Evolutionary conservation across 1,140 invertebrate species (phyloP).

Genomic region (Diprion similis): DNA sequence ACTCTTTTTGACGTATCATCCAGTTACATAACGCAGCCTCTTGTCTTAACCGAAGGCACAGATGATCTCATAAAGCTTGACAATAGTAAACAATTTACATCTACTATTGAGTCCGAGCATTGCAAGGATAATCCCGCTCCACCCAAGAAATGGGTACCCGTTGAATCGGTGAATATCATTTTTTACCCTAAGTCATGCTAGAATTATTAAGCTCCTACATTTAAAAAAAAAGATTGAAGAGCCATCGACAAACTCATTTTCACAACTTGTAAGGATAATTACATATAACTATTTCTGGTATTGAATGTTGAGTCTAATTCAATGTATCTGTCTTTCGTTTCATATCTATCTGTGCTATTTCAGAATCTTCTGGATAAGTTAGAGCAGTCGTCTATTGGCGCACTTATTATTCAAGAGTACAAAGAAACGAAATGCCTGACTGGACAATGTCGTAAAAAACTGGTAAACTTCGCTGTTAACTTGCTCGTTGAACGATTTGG

Average conservation of each 20-base stretch:
- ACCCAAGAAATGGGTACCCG: not conserved
- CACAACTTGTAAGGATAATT: not conserved
- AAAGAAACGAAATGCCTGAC: not conserved
- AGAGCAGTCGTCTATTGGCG: not conserved
- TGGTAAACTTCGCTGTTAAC: slow-evolving; percentile 21
- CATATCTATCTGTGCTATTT: not conserved
- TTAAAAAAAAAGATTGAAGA: not conserved
- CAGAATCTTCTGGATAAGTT: not conserved
- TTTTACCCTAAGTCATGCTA: not conserved
- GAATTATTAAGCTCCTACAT: not conserved
- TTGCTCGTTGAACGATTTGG: slow-evolving; percentile 17
- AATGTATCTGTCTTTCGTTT: not conserved
- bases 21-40: not conserved
- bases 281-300: not conserved
- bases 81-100: not conserved
- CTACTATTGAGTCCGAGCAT: not conserved
- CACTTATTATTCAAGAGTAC: not conserved
- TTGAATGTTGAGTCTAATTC: not conserved
- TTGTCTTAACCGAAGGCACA: not conserved
- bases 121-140: not conserved
- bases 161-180: not conserved
- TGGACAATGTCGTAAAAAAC: not conserved
- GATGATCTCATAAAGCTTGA: not conserved
- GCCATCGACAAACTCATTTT: not conserved
- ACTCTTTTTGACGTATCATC: not conserved